A percentile compares a stretch with the other conserved stretches of the same genome.
Evolutionary conservation across 2,888 invertebrate species (phyloP).

Genomic region (Cryptocheilus praepositus): DNA sequence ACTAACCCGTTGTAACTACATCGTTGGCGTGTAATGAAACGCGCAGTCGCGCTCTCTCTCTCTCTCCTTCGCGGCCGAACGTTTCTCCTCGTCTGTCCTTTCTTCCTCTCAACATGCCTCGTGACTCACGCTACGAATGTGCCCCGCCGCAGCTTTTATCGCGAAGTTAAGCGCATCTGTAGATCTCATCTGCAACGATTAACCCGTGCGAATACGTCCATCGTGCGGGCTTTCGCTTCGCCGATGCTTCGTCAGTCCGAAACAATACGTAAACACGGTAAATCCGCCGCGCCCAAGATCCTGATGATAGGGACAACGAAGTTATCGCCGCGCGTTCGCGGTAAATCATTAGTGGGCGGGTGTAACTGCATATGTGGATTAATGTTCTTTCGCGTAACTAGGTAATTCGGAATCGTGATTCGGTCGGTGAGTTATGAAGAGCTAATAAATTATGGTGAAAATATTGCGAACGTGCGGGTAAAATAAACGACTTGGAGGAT

Average conservation of each 20-base stretch:
- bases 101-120: slow-evolving; percentile 15
- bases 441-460: slow-evolving; percentile 13
- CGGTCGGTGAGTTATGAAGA: background rate
- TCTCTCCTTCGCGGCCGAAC: background rate
- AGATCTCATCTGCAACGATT: slow-evolving; percentile 23
- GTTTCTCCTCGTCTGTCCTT: slow-evolving; percentile 16
- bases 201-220: slow-evolving; percentile 17
- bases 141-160: background rate
- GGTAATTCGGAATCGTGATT: no score
- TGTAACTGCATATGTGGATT: no score
- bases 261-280: background rate
- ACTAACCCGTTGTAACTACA: slow-evolving; percentile 52
- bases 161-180: slow-evolving; percentile 24
- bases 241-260: no score
- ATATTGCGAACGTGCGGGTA: no score
- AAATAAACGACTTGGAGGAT: no score
- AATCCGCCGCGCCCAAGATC: background rate
- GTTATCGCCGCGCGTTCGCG: no score
- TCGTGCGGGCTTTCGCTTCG: background rate
- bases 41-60: slow-evolving; percentile 32
- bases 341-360: no score
- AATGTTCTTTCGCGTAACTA: no score
- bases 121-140: slow-evolving; percentile 38
- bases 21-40: slow-evolving; percentile 59
- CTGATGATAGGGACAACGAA: no score